A percentile compares a stretch with the other conserved stretches of the same genome.
These are phyloP conservation scores for Tokudaia tokunoshimensis DNA, from an alignment of 2,797 vertebrate species.

Conservation along the genomic window DNA sequence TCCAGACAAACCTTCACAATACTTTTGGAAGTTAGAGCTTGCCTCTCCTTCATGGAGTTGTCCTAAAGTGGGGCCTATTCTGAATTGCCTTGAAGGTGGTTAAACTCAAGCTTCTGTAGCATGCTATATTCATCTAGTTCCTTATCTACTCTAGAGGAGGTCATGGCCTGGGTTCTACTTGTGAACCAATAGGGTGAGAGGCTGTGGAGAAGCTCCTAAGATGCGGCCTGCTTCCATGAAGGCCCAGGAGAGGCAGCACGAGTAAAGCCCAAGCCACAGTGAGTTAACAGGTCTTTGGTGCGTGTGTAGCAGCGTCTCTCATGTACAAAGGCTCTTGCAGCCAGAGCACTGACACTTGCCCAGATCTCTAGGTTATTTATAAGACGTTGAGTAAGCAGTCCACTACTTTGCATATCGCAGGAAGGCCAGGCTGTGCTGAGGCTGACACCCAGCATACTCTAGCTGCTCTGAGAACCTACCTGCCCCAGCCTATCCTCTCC, in stretches of 20 bases:
- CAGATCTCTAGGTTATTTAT: not conserved
- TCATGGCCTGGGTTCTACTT: not conserved
- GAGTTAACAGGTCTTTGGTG: constrained; percentile 88
- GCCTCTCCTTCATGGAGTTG: not conserved
- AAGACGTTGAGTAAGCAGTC: constrained; percentile 4
- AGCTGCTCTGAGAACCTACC: not conserved
- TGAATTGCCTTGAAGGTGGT: not conserved
- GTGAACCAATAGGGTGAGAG: not conserved
- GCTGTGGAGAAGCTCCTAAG: not conserved
- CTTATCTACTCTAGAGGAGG: not conserved
- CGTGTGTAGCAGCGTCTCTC: constrained; percentile 85
- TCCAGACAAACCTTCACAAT: not conserved
- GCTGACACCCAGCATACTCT: not conserved
- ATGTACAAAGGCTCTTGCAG: constrained; percentile 25
- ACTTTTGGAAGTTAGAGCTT: not conserved
- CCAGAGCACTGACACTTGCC: not conserved
- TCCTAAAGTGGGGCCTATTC: not conserved
- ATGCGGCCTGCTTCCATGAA: constrained; percentile 25
- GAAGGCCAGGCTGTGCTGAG: not conserved
- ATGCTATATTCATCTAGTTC: not conserved
- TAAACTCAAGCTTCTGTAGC: not conserved
- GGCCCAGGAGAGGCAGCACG: not conserved
- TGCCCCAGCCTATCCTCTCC: not conserved
- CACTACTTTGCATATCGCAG: not conserved
- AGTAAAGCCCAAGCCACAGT: constrained; percentile 30